These are phyloP conservation scores for Prietella phreatophila DNA, from an alignment of 2,113 vertebrate genomes.

Conservation along the genomic window DNA sequence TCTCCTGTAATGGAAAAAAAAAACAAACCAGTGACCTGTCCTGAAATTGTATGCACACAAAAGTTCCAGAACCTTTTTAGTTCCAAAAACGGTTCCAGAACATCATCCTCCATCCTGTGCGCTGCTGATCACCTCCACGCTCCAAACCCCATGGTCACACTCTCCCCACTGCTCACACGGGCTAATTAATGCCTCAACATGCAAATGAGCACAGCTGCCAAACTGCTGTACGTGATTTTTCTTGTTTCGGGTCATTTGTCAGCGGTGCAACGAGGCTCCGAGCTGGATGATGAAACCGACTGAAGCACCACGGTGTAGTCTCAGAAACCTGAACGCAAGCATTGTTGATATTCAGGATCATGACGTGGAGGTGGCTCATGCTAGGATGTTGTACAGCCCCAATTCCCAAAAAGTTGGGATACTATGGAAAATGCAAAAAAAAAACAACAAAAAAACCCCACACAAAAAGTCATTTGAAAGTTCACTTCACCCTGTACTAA, in stretches of 20 bases:
- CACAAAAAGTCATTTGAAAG: no score
- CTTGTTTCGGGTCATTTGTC: conserved; percentile 60
- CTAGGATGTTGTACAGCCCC: not conserved
- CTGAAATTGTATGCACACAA: not conserved
- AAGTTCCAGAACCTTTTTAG: not conserved
- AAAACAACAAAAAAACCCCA: no score
- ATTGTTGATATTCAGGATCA: not conserved
- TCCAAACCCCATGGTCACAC: conserved; percentile 78
- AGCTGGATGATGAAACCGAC: conserved; percentile 42
- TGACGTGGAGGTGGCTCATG: not conserved
- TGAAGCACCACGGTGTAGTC: conserved; percentile 32
- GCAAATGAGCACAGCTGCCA: conserved; percentile 86
- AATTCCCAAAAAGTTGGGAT: no score
- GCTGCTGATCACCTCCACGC: conserved; percentile 38
- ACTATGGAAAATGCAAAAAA: no score
- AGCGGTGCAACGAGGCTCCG: conserved; percentile 56
- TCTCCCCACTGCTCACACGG: conserved; percentile 82
- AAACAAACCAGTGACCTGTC: not conserved
- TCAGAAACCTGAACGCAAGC: not conserved
- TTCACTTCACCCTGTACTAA: no score
- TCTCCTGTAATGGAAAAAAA: not conserved
- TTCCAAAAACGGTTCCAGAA: not conserved
- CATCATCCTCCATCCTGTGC: conserved; percentile 18
- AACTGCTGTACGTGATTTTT: conserved; percentile 84
- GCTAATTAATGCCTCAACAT: conserved; percentile 98